Base-by-base conservation (phyloP, 2,113 vertebrate genomes). In the Atherinomorus stipes region DNA sequence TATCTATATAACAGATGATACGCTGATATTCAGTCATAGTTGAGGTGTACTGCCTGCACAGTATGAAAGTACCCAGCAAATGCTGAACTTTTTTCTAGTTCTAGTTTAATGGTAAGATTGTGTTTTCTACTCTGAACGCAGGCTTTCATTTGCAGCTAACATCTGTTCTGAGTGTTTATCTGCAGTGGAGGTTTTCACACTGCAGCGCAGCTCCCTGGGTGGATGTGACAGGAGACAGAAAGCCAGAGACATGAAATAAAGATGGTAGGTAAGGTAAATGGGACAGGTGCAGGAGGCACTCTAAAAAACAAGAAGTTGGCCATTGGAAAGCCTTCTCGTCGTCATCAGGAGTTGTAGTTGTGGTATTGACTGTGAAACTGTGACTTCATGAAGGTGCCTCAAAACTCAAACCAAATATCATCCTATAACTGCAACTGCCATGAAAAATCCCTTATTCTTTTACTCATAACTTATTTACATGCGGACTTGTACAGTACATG, bases 1-100 rank as follows among this genome's bases (percentile, higher is more conserved):
- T 54, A 56, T 49, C 37, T 10, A 61, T 62, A 63, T 25, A 78
- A 44, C 51, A 47, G 26, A 56, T 47, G 22, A 28, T 63, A 15
- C 19, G 42, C 61, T 63, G 45, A 21, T 70, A 71, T 78, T 69
- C 49, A 78, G 54, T 69, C 31, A 71, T 9, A 61, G 60, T 2
- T 37, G 6, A 47, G 40, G 16, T n/a, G 18, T 15, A 7, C 42
- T 38, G 51, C 64, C 44, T 71, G 70, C 63, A 23, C 54, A 23
- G 23, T 12, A 37, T 1, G 0, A 52, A 67, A 16, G 61, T 53
- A 57, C 56, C 21, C 62, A 28, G 15, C 64, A 85, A 34, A 47
- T 51, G 37, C 13, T 70, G 49, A 7, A 62, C 25, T n/a, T 56
- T 67, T 56, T 53, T 49, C 71, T 50, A 31, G 31, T 60, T 85